phyloP scores from a whole-genome alignment of 2,113 vertebrate species.

The Antechinus flavipes region DNA sequence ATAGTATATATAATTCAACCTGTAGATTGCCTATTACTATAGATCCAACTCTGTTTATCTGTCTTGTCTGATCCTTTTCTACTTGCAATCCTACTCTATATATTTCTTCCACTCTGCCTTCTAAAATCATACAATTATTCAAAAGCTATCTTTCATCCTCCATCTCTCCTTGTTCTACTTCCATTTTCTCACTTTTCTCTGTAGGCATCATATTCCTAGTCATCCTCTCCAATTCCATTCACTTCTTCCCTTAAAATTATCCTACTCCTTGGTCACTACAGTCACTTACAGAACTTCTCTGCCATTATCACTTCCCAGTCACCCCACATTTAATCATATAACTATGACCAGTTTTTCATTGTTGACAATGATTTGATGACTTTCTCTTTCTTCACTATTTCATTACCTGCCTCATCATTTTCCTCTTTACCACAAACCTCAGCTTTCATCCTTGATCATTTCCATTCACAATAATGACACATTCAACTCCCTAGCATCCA shows the following conservation, averaged over 20 bases:
- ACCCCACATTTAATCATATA: no score
- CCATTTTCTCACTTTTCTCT: not conserved
- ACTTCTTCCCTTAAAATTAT: not conserved
- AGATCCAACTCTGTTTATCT: not conserved
- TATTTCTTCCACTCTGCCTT: not conserved
- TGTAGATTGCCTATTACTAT: not conserved
- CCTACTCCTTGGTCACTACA: no score
- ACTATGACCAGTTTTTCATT: no score
- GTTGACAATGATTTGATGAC: no score
- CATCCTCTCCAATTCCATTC: not conserved
- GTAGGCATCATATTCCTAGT: not conserved
- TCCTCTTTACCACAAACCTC: no score
- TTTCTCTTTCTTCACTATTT: no score
- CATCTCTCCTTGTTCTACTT: not conserved
- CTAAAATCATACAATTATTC: not conserved
- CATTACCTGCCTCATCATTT: no score
- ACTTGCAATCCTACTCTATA: not conserved
- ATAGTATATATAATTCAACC: not conserved
- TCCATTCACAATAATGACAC: no score
- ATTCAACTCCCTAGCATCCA: no score
- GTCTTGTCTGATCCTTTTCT: not conserved
- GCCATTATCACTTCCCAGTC: no score
- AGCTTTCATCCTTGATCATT: no score
- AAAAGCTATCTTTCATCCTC: not conserved
- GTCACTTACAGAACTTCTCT: no score